Evolutionary conservation across 1,140 invertebrate species (phyloP).

Genomic region (Lepidurus couesii): DNA sequence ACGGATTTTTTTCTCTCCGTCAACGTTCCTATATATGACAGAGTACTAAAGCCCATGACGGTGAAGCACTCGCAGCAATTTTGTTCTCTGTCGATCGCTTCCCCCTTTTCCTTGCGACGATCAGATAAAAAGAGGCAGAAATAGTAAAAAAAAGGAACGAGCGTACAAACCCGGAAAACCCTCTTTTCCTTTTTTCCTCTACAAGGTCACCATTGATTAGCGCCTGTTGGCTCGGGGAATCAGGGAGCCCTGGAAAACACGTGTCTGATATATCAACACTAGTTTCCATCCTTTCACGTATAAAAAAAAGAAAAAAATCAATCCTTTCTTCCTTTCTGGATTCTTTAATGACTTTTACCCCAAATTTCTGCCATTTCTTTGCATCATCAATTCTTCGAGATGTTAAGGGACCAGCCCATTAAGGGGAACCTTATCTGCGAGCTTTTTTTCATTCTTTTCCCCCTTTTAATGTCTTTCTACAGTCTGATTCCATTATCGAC

Average conservation of each 20-base stretch:
- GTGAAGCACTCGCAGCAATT: background rate
- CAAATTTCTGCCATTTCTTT: too few species aligned
- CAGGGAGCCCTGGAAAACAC: background rate
- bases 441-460: too few species aligned
- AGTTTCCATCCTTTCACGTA: background rate
- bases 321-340: background rate
- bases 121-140: background rate
- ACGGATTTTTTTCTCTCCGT: background rate
- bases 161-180: background rate
- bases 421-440: too few species aligned
- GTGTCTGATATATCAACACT: slow-evolving; percentile 14
- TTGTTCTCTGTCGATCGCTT: background rate
- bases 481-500: too few species aligned
- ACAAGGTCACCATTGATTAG: slow-evolving; percentile 22
- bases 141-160: background rate
- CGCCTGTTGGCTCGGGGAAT: background rate
- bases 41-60: too few species aligned
- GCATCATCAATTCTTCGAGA: too few species aligned
- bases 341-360: background rate
- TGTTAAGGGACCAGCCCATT: too few species aligned
- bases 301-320: background rate
- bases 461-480: too few species aligned
- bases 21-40: too few species aligned
- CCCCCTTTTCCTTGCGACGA: background rate
- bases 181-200: background rate